Conservation (phyloP, 1,140 invertebrate species). For the Drosophila virilis region DNA sequence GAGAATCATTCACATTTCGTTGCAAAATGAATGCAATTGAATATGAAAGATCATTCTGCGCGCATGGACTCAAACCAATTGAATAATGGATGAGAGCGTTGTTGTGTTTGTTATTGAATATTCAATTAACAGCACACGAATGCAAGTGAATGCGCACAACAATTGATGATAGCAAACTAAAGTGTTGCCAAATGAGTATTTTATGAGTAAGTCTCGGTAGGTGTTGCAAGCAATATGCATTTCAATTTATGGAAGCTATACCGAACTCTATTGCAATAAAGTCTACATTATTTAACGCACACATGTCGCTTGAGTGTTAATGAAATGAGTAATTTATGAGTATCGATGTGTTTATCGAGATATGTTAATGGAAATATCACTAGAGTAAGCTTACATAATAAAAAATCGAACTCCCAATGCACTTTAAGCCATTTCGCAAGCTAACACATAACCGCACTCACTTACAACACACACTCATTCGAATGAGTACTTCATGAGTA, state of each 20-base stretch:
- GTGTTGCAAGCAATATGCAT: background rate
- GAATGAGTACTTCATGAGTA: background rate
- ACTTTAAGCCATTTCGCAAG: no score
- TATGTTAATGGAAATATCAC: no score
- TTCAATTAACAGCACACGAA: slow-evolving; percentile 5
- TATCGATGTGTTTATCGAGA: background rate
- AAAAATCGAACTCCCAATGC: no score
- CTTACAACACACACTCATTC: background rate
- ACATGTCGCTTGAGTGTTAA: background rate
- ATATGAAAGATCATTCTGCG: slow-evolving; percentile 1
- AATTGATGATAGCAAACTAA: background rate
- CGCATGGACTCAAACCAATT: slow-evolving; percentile 2
- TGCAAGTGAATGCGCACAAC: background rate
- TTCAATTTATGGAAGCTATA: background rate
- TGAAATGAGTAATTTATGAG: background rate
- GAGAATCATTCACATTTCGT: background rate
- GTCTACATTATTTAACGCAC: background rate
- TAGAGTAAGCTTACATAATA: no score
- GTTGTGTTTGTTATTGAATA: background rate
- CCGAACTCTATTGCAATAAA: background rate
- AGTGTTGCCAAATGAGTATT: background rate
- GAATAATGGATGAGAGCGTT: slow-evolving; percentile 2
- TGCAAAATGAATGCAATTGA: slow-evolving; percentile 7
- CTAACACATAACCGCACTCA: no score
- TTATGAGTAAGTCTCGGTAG: background rate